phyloP scores from a whole-genome alignment of 2,113 vertebrate genomes.

The Colossoma macropomum region DNA sequence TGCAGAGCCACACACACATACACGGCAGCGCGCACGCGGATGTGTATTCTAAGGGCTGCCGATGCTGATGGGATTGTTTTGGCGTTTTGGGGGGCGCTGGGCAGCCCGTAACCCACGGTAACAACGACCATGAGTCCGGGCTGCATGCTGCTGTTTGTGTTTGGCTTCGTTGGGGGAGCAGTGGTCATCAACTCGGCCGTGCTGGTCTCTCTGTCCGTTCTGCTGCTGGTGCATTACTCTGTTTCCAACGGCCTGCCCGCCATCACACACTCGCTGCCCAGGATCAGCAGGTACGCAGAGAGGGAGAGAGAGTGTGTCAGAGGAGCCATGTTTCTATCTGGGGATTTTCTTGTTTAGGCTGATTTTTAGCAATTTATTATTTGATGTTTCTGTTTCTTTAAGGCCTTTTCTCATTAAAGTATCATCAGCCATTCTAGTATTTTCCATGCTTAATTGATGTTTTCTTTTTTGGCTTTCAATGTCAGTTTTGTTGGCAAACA shows the following conservation, averaged over 20 bases:
- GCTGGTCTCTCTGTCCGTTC: slow-evolving; percentile 94
- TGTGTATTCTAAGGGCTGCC: slow-evolving; percentile 44
- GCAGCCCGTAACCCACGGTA: slow-evolving; percentile 48
- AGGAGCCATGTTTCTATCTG: background rate
- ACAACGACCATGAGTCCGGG: slow-evolving; percentile 95
- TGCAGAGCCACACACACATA: slow-evolving; percentile 65
- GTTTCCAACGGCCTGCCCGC: slow-evolving; percentile 88
- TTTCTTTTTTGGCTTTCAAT: background rate
- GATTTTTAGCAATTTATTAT: background rate
- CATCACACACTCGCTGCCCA: slow-evolving; percentile 86
- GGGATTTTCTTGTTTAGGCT: background rate
- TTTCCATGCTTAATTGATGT: background rate
- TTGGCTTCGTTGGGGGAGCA: slow-evolving; percentile 98
- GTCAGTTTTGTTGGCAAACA: background rate
- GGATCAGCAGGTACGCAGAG: slow-evolving; percentile 88
- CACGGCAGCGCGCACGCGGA: background rate
- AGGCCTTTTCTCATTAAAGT: background rate
- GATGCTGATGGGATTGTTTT: slow-evolving; percentile 85
- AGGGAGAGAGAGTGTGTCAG: background rate
- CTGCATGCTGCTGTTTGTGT: slow-evolving; percentile 99
- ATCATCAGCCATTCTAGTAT: background rate
- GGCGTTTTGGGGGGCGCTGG: slow-evolving; percentile 76
- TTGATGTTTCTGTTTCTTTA: background rate
- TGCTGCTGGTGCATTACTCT: slow-evolving; percentile 98
- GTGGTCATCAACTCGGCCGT: slow-evolving; percentile 99